These are phyloP conservation scores for Thalassaphorura encarpata DNA, from an alignment of 1,140 invertebrate species.

Conservation along the genomic window DNA sequence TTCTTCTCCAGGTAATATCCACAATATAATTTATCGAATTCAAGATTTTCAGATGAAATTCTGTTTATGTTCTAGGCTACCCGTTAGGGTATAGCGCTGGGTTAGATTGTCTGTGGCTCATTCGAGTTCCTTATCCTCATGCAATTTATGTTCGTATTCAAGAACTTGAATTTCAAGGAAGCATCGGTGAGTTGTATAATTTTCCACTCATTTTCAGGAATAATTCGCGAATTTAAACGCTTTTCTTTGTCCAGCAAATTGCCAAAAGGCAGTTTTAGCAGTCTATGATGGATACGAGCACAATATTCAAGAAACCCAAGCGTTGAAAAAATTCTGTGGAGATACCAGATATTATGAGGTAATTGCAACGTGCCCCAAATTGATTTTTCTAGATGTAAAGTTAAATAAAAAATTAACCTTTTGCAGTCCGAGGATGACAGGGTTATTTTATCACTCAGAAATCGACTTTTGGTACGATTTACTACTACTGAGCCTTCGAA, in stretches of 20 bases:
- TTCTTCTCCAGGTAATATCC: slow-evolving; percentile 36
- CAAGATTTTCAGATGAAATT: too few species aligned
- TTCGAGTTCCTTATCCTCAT: slow-evolving; percentile 37
- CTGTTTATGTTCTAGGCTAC: too few species aligned
- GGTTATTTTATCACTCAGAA: slow-evolving; percentile 34
- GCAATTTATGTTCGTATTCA: slow-evolving; percentile 40
- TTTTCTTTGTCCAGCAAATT: slow-evolving; percentile 27
- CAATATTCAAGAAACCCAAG: slow-evolving; percentile 20
- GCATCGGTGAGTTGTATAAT: slow-evolving; percentile 36
- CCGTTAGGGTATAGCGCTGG: slow-evolving; percentile 38
- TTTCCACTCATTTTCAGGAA: not conserved
- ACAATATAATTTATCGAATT: not conserved
- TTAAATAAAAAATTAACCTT: not conserved
- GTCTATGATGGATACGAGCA: slow-evolving; percentile 29
- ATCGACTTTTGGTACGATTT: slow-evolving; percentile 36
- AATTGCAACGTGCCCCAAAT: not conserved
- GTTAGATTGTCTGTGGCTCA: slow-evolving; percentile 41
- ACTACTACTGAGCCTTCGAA: slow-evolving; percentile 23
- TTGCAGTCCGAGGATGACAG: slow-evolving; percentile 34
- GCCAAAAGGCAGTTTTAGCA: slow-evolving; percentile 28
- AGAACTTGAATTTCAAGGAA: slow-evolving; percentile 38
- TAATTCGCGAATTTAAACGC: not conserved
- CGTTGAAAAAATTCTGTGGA: slow-evolving; percentile 30
- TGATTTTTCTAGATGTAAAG: not conserved
- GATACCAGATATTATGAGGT: slow-evolving; percentile 30